Base-by-base conservation (phyloP, 2,888 invertebrate species). In the Machimus atricapillus region DNA sequence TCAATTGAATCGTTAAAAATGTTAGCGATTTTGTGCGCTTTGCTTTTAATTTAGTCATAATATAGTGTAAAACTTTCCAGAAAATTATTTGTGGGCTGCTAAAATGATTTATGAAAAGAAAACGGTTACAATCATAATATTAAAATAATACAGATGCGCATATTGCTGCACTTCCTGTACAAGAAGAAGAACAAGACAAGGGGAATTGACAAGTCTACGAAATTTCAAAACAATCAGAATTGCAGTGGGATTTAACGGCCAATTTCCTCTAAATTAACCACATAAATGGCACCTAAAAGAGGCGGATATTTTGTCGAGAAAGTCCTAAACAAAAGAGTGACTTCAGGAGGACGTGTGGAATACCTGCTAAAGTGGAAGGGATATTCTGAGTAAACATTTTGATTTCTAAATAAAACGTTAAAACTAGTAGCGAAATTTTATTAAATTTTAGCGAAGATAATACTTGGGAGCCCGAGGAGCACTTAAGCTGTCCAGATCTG, bases 391-490 rank as follows among this genome's bases (percentile, higher is more conserved):
- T 95, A 92, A 93, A 93, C 92, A 19, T 27, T 4, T 16, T 14
- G 1, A 79, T 43, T 16, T 52, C n/a, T 7, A 43, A 6, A 0
- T 6, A 23, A 23, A 23, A 8, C 8, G 3, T 43, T 16, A 14
- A 76, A 76, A n/a, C 27, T 14, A 74, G 6, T 1, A 19, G 7
- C 31, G 7, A 23, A 31, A 27, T 74, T 31, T 0, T n/a, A 37
- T 2, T 14, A 16, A 14, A 66, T 73, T 91, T 92, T 89, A 94
- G 94, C 91, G 95, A 95, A 8, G 98, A 98, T 89, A 98, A 98
- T 90, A 98, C 98, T 0, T 98, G 98, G 98, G 98, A 98, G 90
- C 98, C 98, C 0, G 97, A 97, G 90, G 97, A 97, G 90, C 97
- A 98, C 90, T 94, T 98, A 5, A 97, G 98, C 90, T 98, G 98